Percentiles rank a stretch among this genome's conserved stretches.
Evolutionary conservation across 2,113 vertebrate genomes (phyloP).

Genomic region (Herpailurus yagouaroundi): DNA sequence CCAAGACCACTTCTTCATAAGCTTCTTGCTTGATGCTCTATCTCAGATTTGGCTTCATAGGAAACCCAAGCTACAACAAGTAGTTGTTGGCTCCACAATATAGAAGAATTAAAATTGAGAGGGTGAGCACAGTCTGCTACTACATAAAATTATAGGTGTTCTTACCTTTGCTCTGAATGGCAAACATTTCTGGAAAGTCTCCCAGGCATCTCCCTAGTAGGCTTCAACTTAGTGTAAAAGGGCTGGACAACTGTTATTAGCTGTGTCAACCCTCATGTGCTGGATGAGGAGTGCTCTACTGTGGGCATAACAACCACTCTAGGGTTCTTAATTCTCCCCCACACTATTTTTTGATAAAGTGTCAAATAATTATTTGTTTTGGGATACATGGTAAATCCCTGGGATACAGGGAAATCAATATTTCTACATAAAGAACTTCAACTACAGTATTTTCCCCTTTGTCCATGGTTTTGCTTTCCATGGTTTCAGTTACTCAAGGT

Average conservation of each 20-base stretch:
- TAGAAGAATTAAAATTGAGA: neutral
- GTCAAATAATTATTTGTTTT: neutral
- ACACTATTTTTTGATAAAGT: conserved; percentile 3
- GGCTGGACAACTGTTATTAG: neutral
- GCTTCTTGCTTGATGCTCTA: neutral
- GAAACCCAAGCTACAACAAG: neutral
- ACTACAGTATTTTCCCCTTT: neutral
- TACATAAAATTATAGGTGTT: neutral
- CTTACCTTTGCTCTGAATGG: neutral
- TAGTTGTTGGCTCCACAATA: neutral
- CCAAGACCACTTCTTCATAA: neutral
- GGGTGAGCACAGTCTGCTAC: neutral
- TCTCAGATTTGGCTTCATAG: neutral
- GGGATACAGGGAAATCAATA: neutral
- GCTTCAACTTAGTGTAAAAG: neutral
- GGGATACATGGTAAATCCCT: neutral
- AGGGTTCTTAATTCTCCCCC: neutral
- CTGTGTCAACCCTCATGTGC: neutral
- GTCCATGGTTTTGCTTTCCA: neutral
- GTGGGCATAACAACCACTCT: neutral
- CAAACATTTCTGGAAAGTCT: neutral
- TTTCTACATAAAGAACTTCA: neutral
- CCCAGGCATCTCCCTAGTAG: neutral
- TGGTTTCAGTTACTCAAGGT: neutral
- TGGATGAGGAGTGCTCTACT: neutral